These are phyloP conservation scores for Eidolon helvum DNA, from an alignment of 2,113 vertebrate genomes.

Conservation along the genomic window DNA sequence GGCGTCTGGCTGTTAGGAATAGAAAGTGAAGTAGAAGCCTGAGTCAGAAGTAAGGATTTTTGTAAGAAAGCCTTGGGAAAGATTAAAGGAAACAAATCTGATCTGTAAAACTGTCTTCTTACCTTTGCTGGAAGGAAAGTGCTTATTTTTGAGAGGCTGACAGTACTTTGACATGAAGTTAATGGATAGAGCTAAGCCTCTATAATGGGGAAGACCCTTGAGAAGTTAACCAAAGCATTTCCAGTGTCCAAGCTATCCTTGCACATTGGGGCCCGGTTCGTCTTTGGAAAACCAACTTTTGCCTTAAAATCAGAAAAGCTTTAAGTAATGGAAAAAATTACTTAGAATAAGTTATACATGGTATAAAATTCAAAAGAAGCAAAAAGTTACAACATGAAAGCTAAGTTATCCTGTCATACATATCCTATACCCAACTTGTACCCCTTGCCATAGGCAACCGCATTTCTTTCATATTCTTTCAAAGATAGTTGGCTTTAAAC, in stretches of 20 bases:
- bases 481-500: not conserved
- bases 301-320: not conserved
- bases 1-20: not conserved
- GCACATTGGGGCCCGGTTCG: not conserved
- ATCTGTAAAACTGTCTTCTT: not conserved
- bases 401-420: not conserved
- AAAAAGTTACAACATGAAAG: not conserved
- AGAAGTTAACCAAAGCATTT: not conserved
- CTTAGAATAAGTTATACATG: not conserved
- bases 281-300: not conserved
- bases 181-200: not conserved
- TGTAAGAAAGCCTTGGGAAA: slow-evolving; percentile 11
- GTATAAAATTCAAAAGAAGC: not conserved
- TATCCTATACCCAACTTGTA: not conserved
- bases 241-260: not conserved
- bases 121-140: not conserved
- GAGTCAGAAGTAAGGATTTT: not conserved
- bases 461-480: not conserved
- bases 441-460: not conserved
- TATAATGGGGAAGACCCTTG: not conserved
- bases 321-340: not conserved
- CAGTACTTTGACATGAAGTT: not conserved
- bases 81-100: not conserved
- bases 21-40: not conserved
- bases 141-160: not conserved